Conservation (phyloP, 2,888 invertebrate species). For the Germaria angustata region DNA sequence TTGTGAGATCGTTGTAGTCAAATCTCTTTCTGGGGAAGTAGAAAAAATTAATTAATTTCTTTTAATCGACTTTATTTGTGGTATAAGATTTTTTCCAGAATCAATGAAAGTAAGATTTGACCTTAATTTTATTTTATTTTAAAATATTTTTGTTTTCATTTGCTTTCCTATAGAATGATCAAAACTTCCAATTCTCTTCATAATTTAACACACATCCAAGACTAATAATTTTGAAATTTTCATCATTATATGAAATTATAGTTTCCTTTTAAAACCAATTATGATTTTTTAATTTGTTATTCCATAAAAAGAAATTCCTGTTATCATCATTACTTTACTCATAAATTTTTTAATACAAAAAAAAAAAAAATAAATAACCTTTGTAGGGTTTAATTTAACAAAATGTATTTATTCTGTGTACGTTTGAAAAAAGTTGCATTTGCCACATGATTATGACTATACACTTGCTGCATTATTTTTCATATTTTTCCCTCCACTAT, state of each 20-base stretch:
- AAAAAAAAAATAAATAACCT: neutral
- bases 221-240: neutral
- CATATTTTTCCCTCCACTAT: neutral
- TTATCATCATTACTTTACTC: constrained; percentile 13
- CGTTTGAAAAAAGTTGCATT: neutral
- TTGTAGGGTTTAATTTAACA: neutral
- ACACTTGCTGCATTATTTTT: constrained; percentile 24
- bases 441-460: constrained; percentile 48
- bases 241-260: neutral
- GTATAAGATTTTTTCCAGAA: no score
- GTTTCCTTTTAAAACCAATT: constrained; percentile 15
- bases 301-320: neutral
- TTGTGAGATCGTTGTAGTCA: no score
- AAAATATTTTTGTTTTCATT: no score
- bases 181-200: no score
- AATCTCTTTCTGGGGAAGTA: no score
- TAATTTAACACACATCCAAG: no score
- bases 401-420: neutral
- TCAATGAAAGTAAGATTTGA: no score
- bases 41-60: no score
- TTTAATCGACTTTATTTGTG: no score
- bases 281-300: constrained; percentile 27
- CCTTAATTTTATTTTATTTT: no score
- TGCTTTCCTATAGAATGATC: no score
- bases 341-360: constrained; percentile 17